phyloP scores from a whole-genome alignment of 2,113 vertebrate genomes.

The Bungarus multicinctus region DNA sequence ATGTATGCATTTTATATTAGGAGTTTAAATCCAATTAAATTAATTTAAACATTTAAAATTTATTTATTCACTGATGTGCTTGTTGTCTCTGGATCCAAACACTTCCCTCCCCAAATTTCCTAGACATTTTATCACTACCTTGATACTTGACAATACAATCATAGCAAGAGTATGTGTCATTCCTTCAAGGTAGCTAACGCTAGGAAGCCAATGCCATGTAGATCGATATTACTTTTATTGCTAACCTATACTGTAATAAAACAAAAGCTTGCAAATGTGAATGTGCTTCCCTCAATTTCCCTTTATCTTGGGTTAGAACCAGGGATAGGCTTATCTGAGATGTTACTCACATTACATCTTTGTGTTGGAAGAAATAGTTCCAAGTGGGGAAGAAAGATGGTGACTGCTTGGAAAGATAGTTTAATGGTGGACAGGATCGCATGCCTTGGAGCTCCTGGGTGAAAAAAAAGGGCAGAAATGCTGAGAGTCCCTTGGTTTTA shows the following conservation, averaged over 20 bases:
- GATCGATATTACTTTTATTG: neutral
- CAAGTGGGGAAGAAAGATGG: too few relatives aligned
- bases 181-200: neutral
- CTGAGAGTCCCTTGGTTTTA: too few relatives aligned
- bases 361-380: neutral
- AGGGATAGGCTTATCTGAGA: neutral
- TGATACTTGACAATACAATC: neutral
- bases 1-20: neutral
- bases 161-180: neutral
- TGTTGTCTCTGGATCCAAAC: neutral
- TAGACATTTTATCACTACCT: neutral
- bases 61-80: neutral
- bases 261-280: neutral
- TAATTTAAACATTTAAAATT: neutral
- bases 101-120: neutral
- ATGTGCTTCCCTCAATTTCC: neutral
- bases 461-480: too few relatives aligned
- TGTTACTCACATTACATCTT: neutral
- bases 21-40: neutral
- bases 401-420: too few relatives aligned
- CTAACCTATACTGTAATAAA: neutral
- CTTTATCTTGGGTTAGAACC: neutral
- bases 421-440: too few relatives aligned
- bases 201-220: neutral
- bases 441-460: too few relatives aligned